These are phyloP conservation scores for Nipponacmea schrenckii DNA, from an alignment of 2,888 invertebrate genomes.

Conservation along the genomic window DNA sequence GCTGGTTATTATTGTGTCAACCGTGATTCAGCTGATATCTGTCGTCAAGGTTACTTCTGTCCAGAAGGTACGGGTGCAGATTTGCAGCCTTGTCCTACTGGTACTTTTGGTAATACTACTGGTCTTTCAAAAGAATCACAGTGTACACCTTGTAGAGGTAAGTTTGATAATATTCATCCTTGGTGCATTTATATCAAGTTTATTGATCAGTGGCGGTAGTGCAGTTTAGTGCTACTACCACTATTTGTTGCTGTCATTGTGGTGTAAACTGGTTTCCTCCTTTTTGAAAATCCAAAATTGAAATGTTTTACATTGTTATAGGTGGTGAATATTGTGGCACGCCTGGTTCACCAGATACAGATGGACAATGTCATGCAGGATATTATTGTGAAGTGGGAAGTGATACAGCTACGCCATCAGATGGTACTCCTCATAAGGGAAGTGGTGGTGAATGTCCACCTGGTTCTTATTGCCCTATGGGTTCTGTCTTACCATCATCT, in stretches of 20 bases:
- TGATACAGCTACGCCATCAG: conserved; percentile 50
- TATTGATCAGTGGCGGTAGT: too few relatives aligned
- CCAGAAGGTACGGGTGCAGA: conserved; percentile 63
- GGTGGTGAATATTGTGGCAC: conserved; percentile 62
- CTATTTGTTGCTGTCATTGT: too few relatives aligned
- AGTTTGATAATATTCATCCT: not conserved
- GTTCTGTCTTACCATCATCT: conserved; percentile 43
- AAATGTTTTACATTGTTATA: conserved; percentile 26
- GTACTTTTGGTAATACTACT: conserved; percentile 59
- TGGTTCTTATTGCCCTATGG: conserved; percentile 61
- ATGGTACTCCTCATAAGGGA: conserved; percentile 43
- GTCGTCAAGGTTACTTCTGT: conserved; percentile 62
- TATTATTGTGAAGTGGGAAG: conserved; percentile 57
- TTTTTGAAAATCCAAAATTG: too few relatives aligned
- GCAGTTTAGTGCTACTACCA: too few relatives aligned
- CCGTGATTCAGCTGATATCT: conserved; percentile 57
- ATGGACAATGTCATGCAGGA: conserved; percentile 52
- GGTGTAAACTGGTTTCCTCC: too few relatives aligned
- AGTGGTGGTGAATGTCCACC: conserved; percentile 55
- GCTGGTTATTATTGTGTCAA: conserved; percentile 62
- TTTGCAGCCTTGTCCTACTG: conserved; percentile 56
- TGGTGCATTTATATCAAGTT: too few relatives aligned
- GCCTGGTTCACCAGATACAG: conserved; percentile 49
- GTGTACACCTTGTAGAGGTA: conserved; percentile 63
- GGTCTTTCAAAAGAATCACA: conserved; percentile 50